These are phyloP conservation scores for Acanthiza pusilla DNA, from an alignment of 2,797 vertebrate genomes.

Conservation along the genomic window DNA sequence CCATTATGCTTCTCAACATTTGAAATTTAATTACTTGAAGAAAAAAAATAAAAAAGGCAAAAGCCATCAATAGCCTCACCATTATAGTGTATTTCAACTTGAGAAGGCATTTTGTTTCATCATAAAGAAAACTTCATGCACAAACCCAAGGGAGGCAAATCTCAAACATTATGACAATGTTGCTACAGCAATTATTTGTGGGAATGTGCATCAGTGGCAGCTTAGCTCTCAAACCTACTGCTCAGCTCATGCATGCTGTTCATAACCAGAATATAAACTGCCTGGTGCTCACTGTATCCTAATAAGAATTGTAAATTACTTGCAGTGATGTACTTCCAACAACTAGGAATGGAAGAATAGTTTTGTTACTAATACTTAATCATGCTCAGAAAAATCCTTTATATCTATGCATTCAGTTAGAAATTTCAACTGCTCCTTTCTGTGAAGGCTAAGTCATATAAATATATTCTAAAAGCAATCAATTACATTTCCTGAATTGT, in stretches of 20 bases:
- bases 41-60: background rate
- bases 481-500: slow-evolving; percentile 8
- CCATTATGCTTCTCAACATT: slow-evolving; percentile 47
- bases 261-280: slow-evolving; percentile 48
- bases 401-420: background rate
- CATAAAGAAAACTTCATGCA: slow-evolving; percentile 67
- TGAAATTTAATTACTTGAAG: slow-evolving; percentile 59
- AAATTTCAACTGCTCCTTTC: background rate
- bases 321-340: slow-evolving; percentile 7
- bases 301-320: slow-evolving; percentile 56
- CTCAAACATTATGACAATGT: slow-evolving; percentile 65
- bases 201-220: slow-evolving; percentile 30
- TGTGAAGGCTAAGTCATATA: background rate
- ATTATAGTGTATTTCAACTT: slow-evolving; percentile 32
- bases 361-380: background rate
- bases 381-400: background rate
- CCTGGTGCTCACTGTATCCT: slow-evolving; percentile 18
- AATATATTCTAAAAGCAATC: background rate
- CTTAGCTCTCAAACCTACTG: slow-evolving; percentile 43
- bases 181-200: slow-evolving; percentile 73
- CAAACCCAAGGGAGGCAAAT: slow-evolving; percentile 58
- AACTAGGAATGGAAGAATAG: slow-evolving; percentile 17
- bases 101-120: slow-evolving; percentile 64
- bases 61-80: background rate
- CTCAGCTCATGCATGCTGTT: slow-evolving; percentile 36